A percentile compares a stretch with the other conserved stretches of the same genome.
These are phyloP conservation scores for Pterois miles DNA, from an alignment of 2,797 vertebrate genomes.

Conservation along the genomic window DNA sequence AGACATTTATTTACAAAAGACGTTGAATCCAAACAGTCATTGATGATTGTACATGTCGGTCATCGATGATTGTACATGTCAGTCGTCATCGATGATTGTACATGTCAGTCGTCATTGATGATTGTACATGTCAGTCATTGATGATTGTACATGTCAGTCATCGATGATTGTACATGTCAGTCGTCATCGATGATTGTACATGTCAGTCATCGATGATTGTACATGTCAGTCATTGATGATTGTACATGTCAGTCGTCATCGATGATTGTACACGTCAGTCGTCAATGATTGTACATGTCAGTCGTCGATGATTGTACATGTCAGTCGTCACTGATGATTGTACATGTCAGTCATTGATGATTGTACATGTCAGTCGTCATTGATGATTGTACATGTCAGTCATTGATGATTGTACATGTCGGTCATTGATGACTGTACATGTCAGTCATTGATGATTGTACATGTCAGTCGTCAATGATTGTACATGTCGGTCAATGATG, in stretches of 20 bases:
- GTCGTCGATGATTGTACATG: too few species aligned
- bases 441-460: too few species aligned
- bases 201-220: neutral
- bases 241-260: too few species aligned
- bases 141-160: neutral
- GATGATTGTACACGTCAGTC: too few species aligned
- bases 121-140: neutral
- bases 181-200: conserved; percentile 8
- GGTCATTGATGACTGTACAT: too few species aligned
- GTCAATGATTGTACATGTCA: too few species aligned
- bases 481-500: too few species aligned
- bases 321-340: too few species aligned
- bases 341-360: neutral
- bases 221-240: too few species aligned
- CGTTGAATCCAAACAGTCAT: neutral
- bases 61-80: too few species aligned
- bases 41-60: neutral
- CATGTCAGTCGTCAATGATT: neutral
- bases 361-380: neutral
- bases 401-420: neutral
- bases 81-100: too few species aligned
- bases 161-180: neutral
- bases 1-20: conserved; percentile 71
- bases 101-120: neutral
- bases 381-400: neutral